Percentiles rank a stretch among this genome's conserved stretches.
Evolutionary conservation across 2,113 vertebrate species (phyloP).

Genomic region (Calidris pygmaea): DNA sequence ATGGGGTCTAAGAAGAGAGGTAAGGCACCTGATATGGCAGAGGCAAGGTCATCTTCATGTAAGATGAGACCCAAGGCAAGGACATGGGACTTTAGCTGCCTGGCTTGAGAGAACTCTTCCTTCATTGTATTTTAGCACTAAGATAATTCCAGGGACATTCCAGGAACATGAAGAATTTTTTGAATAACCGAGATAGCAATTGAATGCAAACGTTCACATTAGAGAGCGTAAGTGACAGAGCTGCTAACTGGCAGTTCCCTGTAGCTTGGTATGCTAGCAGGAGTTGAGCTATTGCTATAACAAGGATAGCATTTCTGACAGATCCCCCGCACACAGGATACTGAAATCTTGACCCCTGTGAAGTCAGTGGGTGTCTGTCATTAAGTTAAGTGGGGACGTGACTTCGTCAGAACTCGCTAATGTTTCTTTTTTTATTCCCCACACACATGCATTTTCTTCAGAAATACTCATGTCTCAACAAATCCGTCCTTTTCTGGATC

Average conservation of each 20-base stretch:
- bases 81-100: not conserved
- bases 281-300: slow-evolving; percentile 59
- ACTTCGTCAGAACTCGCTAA: not conserved
- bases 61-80: not conserved
- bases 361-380: slow-evolving; percentile 52
- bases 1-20: not conserved
- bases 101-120: not conserved
- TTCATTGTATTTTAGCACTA: not conserved
- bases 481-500: slow-evolving; percentile 2
- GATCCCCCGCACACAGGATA: not conserved
- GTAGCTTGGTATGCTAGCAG: slow-evolving; percentile 19
- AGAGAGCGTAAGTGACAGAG: not conserved
- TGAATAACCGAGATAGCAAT: slow-evolving; percentile 60
- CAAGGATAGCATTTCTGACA: slow-evolving; percentile 49
- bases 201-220: not conserved
- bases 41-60: not conserved
- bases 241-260: slow-evolving; percentile 36
- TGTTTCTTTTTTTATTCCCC: slow-evolving; percentile 36
- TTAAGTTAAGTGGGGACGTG: slow-evolving; percentile 3
- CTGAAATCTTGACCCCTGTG: slow-evolving; percentile 50
- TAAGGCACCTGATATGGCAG: not conserved
- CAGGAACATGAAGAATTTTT: not conserved
- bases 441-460: not conserved
- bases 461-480: slow-evolving; percentile 4
- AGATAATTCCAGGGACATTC: not conserved